Evolutionary conservation across 92 coral and sea anemone genomes (phyloP), one percentile per base, ranked within the genome.

Genomic region (Paragorgia papillata): DNA sequence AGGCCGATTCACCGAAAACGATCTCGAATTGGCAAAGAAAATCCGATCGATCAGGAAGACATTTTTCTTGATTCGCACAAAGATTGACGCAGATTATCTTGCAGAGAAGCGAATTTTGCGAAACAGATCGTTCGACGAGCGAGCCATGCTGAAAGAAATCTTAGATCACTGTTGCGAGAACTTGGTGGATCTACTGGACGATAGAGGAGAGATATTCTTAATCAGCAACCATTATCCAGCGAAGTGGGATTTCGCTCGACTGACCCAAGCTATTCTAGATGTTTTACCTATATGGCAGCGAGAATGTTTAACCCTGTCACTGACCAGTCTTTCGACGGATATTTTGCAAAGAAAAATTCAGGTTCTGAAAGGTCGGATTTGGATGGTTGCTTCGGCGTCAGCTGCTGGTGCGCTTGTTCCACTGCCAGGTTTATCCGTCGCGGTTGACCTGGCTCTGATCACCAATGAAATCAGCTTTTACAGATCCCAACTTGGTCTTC

Each of bases 191-290:
- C 26, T 82, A 41, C 29, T 13, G 19, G 54, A n/a, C 66, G 37
- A 28, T 28, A 44, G 25, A 1, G 43, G 63, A 10, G 82, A 59
- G 13, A 54, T 83, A 24, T 83, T 77, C 24, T 48, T 83, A 50
- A 83, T 83, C 34, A 83, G 83, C 73, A 83, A 83, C 55, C 79
- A 83, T 44, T 1, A 83, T 57, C 73, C 87, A 1, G 32, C 1
- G 44, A 83, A 60, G 79, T 83, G 87, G 87, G 87, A 83, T 2
- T 83, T 83, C 51, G 83, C 30, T 58, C 83, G 83, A 29, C 87
- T 83, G 7, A 77, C 83, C 6, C 48, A 77, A 39, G 83, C 87
- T 27, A 83, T 83, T 61, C 48, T 77, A 1, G 74, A 83, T 58
- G 83, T 69, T 26, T 58, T 83, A 59, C 79, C 83, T 2, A 24